Base-by-base conservation (phyloP, 2,888 invertebrate species). In the Drosophila antonietae region DNA sequence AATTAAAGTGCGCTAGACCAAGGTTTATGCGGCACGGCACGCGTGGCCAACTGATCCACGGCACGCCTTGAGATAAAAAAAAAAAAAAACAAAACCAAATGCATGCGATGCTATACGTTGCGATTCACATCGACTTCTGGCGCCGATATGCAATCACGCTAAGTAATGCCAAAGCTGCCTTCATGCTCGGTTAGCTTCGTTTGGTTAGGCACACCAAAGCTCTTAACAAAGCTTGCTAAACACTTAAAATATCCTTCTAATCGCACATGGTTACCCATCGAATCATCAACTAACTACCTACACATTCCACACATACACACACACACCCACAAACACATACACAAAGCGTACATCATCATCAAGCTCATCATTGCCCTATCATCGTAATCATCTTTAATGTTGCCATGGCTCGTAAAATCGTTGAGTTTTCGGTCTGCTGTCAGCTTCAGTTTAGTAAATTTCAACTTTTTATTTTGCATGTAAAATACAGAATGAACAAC, bases 121-220 rank as follows among this genome's bases (percentile, higher is more conserved):
- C 60, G 58, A 71, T 79, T 61, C 70, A 53, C 47, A 37, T 49
- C 14, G 52, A 15, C 53, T 67, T 65, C 63, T 60, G 53, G 44
- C 61, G 67, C 35, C 62, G 66, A 74, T 75, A 67, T 73, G 81
- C 76, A 84, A 87, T 90, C 78, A 87, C 80, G 90, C 83, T 87
- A 83, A 90, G 81, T 89, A 75, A 89, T 76, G 79, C 75, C 79
- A 15, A 58, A 61, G 59, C 78, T 88, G 83, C 91, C 91, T 91
- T 91, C 91, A 90, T 83, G 89, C 77, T 80, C 82, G 88, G 90
- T 75, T 90, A 73, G 82, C 58, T 58, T 33, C 57, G 75, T 49
- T 66, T 53, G 66, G 66, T 71, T 78, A 52, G 59, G 61, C 53
- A 46, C 28, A 53, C 52, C 33, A 51, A 51, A 51, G 37, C 46